phyloP scores from a whole-genome alignment of 2,888 invertebrate species.

The Orchestes rusci region DNA sequence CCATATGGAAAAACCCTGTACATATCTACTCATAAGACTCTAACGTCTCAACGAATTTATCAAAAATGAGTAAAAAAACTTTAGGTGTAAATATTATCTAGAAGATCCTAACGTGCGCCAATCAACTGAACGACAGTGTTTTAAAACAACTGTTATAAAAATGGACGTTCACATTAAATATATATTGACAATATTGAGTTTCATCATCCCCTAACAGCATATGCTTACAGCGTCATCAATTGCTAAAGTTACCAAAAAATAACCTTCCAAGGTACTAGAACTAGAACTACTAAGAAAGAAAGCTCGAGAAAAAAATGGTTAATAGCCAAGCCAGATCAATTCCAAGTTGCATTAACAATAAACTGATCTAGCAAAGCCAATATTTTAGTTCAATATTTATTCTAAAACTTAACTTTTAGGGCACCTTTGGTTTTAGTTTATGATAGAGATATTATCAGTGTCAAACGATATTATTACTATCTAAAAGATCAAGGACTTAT shows the following conservation, averaged over 20 bases:
- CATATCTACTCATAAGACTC: constrained; percentile 23
- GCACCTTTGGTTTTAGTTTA: constrained; percentile 86
- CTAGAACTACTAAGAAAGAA: constrained; percentile 22
- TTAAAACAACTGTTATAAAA: constrained; percentile 20
- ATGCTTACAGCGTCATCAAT: too few relatives aligned
- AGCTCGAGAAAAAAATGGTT: background rate
- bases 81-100: constrained; percentile 12
- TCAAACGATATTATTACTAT: too few relatives aligned
- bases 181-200: constrained; percentile 25
- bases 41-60: constrained; percentile 13
- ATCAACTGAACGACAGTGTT: constrained; percentile 3
- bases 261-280: too few relatives aligned
- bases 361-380: background rate
- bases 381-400: constrained; percentile 23
- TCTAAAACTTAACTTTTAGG: constrained; percentile 60
- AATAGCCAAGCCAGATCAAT: too few relatives aligned
- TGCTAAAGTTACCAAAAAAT: constrained; percentile 9
- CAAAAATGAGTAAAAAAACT: constrained; percentile 14
- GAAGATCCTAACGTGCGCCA: constrained; percentile 23
- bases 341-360: too few relatives aligned
- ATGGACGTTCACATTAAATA: constrained; percentile 23
- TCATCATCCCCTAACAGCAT: constrained; percentile 13
- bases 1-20: constrained; percentile 24
- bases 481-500: too few relatives aligned
- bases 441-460: background rate